Percentiles rank a stretch among this genome's conserved stretches.
These are phyloP conservation scores for Petrolisthes manimaculis DNA, from an alignment of 2,888 invertebrate genomes.

Conservation along the genomic window DNA sequence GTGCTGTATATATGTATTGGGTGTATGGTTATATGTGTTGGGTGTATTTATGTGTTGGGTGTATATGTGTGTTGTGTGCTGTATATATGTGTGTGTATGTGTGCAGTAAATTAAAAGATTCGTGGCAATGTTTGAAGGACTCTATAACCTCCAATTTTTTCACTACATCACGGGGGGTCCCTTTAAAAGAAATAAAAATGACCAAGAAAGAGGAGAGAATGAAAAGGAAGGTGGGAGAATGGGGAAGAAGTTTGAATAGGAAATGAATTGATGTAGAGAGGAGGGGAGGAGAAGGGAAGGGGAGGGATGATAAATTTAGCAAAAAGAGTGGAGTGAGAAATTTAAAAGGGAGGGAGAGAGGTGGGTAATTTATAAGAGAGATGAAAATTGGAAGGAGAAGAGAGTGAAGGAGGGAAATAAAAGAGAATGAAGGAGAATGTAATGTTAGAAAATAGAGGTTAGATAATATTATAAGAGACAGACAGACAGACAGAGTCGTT, in stretches of 20 bases:
- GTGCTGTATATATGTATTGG: no score
- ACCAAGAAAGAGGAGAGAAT: no score
- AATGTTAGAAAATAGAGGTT: not conserved
- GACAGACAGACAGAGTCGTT: not conserved
- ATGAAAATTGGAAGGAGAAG: not conserved
- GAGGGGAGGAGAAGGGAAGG: not conserved
- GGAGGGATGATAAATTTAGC: not conserved
- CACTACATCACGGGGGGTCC: no score
- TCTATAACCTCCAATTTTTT: no score
- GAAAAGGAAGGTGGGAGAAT: no score
- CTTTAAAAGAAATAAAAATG: no score
- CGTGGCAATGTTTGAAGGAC: no score
- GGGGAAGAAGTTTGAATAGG: not conserved
- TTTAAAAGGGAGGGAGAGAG: not conserved
- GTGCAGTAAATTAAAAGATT: no score
- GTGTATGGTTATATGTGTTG: no score
- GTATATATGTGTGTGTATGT: no score
- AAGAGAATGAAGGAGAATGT: not conserved
- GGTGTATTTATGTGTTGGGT: no score
- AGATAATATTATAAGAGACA: not conserved
- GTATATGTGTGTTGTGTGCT: no score
- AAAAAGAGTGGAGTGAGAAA: not conserved
- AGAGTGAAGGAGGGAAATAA: not conserved
- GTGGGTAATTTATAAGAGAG: not conserved
- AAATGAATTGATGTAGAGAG: not conserved